phyloP scores from a whole-genome alignment of 2,113 vertebrate genomes.

The Gulo gulo region DNA sequence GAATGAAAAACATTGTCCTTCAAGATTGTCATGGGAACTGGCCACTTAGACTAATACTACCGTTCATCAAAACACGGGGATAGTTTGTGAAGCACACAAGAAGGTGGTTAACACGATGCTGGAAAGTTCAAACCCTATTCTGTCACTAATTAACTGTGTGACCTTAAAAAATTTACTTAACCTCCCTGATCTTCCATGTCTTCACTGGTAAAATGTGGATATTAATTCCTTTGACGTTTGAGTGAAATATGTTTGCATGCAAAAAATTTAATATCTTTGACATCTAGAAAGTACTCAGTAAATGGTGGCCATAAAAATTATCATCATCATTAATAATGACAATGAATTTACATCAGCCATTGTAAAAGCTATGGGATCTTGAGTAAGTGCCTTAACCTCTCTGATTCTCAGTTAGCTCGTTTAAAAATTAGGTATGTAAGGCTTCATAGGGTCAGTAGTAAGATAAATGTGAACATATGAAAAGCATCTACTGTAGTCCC shows the following conservation, averaged over 20 bases:
- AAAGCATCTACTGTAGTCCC: background rate
- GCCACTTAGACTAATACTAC: background rate
- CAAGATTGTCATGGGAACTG: background rate
- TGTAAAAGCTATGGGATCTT: slow-evolving; percentile 2
- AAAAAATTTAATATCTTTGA: slow-evolving; percentile 5
- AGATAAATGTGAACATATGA: background rate
- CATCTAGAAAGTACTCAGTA: slow-evolving; percentile 19
- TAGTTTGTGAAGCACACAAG: background rate
- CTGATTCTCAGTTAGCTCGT: background rate
- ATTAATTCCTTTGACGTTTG: background rate
- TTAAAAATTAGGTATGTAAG: background rate
- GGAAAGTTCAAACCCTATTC: background rate
- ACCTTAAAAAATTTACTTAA: slow-evolving; percentile 19
- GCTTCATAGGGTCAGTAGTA: background rate
- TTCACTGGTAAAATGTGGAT: background rate
- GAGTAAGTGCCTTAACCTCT: background rate
- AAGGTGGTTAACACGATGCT: background rate
- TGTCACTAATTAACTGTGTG: background rate
- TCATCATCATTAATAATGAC: background rate
- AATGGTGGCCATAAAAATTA: slow-evolving; percentile 26
- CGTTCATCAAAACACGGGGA: background rate
- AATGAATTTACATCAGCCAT: background rate
- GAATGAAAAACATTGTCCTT: slow-evolving; percentile 2
- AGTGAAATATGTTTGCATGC: background rate
- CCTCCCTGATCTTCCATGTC: background rate